Evolutionary conservation across 2,797 vertebrate species (phyloP), one percentile per base, ranked within the genome.

Genomic region (Dicrostonyx torquatus): DNA sequence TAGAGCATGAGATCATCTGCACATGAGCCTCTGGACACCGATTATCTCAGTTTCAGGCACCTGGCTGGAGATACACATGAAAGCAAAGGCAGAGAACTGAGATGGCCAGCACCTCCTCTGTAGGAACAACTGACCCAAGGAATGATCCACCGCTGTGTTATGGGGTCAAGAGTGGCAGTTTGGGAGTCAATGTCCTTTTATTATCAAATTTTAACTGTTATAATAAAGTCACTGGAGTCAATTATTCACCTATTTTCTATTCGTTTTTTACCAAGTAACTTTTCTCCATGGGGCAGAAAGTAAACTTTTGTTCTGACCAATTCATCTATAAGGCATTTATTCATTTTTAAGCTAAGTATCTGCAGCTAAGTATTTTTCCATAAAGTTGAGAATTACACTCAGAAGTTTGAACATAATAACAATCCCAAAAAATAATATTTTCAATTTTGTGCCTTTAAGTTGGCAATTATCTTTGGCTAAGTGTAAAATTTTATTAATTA

Each of bases 401-500:
- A 79, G 55, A 95, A 94, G 90, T 95, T 82, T 83, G 90, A 95
- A 86, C 6, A 64, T 70, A 18, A 15, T 89, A 79, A 90, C 70
- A 53, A 58, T 24, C 31, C 45, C 62, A 76, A 37, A 92, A 92
- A 90, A 85, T 89, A 94, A 70, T n/a, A 82, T 95, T 94, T 94
- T 75, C 22, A 75, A 82, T 64, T 78, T 87, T 82, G 94, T 76
- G 17, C 29, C 55, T 90, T 94, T 12, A 93, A 96, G 87, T 91
- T 68, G 50, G 80, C 79, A 94, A 91, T 93, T 94, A 88, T 70
- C 77, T 94, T 82, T 87, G 83, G 50, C 48, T 92, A 86, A 75
- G 43, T 85, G 22, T 85, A 58, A 95, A 88, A 66, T 37, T 91
- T 89, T 40, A 8, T n/a, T 78, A 85, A 85, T 93, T 85, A 95